Base-by-base conservation (phyloP, 92 coral and sea anemone species). In the Epizoanthus ramosus region DNA sequence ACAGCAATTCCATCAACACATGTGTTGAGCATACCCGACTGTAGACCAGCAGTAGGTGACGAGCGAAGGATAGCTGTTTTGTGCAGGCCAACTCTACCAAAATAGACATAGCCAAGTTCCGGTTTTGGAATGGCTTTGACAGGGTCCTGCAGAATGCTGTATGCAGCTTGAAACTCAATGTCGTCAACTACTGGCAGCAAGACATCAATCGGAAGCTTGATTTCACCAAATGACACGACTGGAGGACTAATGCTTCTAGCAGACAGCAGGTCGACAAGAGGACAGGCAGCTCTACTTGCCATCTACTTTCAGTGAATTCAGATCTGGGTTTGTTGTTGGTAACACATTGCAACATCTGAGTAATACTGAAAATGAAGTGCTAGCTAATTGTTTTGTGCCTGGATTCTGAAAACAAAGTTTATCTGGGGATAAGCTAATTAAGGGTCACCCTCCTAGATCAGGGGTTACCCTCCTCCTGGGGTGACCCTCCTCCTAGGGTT, bases 151-250 rank as follows among this genome's bases (percentile, higher is more conserved):
- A 63, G 68, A 25, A 63, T 63, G 23, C 31, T 63, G 25, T 63
- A 63, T 63, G 68, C 68, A 63, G 68, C 68, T 63, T 63, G 68
- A 63, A 63, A 63, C 35, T 22, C 68, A 22, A 25, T 63, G 68
- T 63, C 68, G 6, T 25, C 21, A 63, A 63, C 68, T 23, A 63
- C 68, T n/a, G 68, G 68, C 12, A 63, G 13, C 7, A 63, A 37
- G 68, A 63, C 35, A 10, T 63, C 68, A 19, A 63, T 63, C 19
- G 68, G 68, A 2, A 63, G 68, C 28, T 63, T 63, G 35, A 63
- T 63, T 5, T 63, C 28, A 25, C 28, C 68, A n/a, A 63, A 63
- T 63, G 68, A 63, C 28, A 63, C 37, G 28, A 63, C 68, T 3
- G 68, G 33, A 23, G 68, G 68, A 63, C 24, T 19, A 10, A 63